Percentiles rank a stretch among this genome's conserved stretches.
phyloP scores from a whole-genome alignment of 2,113 vertebrate genomes.

The Lethenteron camtschaticum region DNA sequence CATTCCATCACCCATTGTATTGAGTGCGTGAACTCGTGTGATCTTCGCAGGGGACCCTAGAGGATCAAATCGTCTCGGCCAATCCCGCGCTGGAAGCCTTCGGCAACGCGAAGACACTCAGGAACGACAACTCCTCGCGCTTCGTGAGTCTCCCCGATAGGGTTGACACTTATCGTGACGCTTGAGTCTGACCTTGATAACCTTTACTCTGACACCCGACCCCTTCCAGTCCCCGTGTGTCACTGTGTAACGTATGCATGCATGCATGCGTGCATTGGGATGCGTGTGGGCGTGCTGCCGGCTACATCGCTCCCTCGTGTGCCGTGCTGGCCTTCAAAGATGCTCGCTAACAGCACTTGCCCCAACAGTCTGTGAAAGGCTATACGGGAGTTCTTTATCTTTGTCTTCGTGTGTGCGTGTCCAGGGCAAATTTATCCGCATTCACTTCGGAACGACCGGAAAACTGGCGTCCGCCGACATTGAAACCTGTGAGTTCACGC shows the following conservation, averaged over 20 bases:
- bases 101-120: constrained; percentile 56
- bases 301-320: too few relatives aligned
- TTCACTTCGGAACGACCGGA: constrained; percentile 20
- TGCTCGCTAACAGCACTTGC: too few relatives aligned
- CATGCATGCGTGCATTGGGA: too few relatives aligned
- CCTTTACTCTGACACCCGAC: neutral
- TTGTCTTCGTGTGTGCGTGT: constrained; percentile 2
- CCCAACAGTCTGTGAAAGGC: neutral
- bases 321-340: too few relatives aligned
- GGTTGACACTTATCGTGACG: neutral
- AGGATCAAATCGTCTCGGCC: constrained; percentile 49
- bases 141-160: constrained; percentile 30
- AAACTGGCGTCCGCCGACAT: constrained; percentile 18
- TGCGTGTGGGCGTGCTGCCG: too few relatives aligned
- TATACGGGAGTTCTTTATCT: neutral
- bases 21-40: constrained; percentile 8
- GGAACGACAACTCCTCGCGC: constrained; percentile 56
- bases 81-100: constrained; percentile 47
- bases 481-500: constrained; percentile 18
- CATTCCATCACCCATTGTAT: too few relatives aligned
- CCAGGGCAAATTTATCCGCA: constrained; percentile 27
- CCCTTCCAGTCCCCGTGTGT: neutral
- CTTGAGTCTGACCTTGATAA: too few relatives aligned
- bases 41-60: constrained; percentile 35
- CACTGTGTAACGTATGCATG: neutral